phyloP scores from a whole-genome alignment of 92 coral and sea anemone species.

The Heliopora coerulea region DNA sequence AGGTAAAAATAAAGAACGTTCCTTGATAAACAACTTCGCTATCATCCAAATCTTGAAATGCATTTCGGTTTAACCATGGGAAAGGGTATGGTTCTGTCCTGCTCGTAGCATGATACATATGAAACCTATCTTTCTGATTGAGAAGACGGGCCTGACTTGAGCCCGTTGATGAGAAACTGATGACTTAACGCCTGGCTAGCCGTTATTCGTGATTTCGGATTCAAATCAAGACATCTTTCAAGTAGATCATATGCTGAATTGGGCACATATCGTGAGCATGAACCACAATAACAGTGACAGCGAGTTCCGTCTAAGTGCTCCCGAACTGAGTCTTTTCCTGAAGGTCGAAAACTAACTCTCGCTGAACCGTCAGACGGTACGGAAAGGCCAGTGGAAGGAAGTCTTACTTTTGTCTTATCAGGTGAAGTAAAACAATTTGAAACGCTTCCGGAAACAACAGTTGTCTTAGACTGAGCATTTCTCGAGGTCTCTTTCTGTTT shows the following conservation, averaged over 20 bases:
- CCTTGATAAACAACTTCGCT: no score
- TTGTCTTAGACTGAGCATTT: not conserved
- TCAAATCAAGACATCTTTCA: conserved; percentile 77
- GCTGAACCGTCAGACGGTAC: not conserved
- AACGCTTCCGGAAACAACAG: not conserved
- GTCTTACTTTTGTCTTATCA: conserved; percentile 6
- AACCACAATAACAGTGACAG: conserved; percentile 61
- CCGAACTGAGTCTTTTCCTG: conserved; percentile 7
- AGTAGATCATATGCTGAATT: conserved; percentile 77
- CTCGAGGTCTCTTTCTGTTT: not conserved
- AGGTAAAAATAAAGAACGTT: no score
- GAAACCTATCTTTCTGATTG: not conserved
- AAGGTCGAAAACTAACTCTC: conserved; percentile 2
- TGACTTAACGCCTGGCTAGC: conserved; percentile 84
- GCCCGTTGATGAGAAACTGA: conserved; percentile 55
- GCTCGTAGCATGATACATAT: no score
- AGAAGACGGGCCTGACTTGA: not conserved
- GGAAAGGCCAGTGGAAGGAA: conserved; percentile 3
- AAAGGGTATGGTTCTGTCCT: no score
- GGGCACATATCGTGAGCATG: conserved; percentile 74
- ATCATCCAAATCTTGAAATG: no score
- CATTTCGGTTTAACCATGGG: no score
- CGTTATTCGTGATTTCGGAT: conserved; percentile 82
- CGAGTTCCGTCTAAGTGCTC: conserved; percentile 80
- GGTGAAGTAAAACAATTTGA: not conserved